Evolutionary conservation across 2,888 invertebrate species (phyloP), one percentile per base, ranked within the genome.

Genomic region (Cerastis rubricosa): DNA sequence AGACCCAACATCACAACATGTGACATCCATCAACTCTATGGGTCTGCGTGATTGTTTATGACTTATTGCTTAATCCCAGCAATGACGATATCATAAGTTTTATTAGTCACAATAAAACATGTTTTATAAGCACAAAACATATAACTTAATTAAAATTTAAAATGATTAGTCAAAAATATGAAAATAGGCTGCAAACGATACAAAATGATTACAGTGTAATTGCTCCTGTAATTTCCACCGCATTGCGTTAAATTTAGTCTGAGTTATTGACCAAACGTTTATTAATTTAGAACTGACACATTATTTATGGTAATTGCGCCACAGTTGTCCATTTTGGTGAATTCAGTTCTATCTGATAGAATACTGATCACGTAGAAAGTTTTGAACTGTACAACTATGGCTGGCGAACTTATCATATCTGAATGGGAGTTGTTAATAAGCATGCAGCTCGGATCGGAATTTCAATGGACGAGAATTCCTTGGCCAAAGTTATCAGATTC

Each of bases 251-350:
- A 93, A 93, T 92, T 93, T 91, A 91, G 89, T 92, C 91, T 93
- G 93, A 94, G 90, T 93, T 94, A 94, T 93, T 86, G 90, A 88
- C 90, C 91, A 92, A 92, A 93, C 91, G 92, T 92, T 94, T 94
- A 94, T 94, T 94, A 94, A 94, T 94, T 94, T 93, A 94, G 93
- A 93, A 91, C 89, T 90, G 91, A 90, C 90, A 91, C 87, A 89
- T 91, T 93, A 94, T 94, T 94, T 92, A 94, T 93, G 93, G 89
- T 93, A 92, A 93, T 93, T 93, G 91, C 89, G 81, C 71, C 83
- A 85, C 88, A 87, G 89, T 91, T 92, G 92, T 91, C 90, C 90
- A 89, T 90, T 90, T 89, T 87, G 87, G 86, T 74, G 83, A 86
- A 86, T 90, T 85, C 85, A 87, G 88, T 89, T 87, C 89, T 83